These are phyloP conservation scores for Salticus scenicus DNA, from an alignment of 2,888 invertebrate species.

Conservation along the genomic window DNA sequence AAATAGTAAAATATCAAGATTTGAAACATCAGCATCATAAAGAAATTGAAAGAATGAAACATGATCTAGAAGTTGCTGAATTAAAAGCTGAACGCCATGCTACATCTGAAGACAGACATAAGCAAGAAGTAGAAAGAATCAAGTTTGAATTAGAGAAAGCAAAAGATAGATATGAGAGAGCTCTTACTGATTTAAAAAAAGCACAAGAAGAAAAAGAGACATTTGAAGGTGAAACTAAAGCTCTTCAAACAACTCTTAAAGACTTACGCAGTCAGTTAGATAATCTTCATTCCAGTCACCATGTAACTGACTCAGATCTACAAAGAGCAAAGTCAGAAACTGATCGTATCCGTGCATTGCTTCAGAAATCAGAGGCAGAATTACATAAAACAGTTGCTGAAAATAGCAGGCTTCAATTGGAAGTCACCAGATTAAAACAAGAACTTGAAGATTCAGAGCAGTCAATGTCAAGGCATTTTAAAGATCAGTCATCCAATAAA, in stretches of 20 bases:
- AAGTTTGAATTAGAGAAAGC: constrained; percentile 83
- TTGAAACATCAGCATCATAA: constrained; percentile 67
- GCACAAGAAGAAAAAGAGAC: constrained; percentile 74
- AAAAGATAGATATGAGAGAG: constrained; percentile 73
- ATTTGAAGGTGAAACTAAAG: constrained; percentile 83
- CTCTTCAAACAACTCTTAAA: constrained; percentile 87
- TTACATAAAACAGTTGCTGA: constrained; percentile 72
- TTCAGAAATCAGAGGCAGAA: constrained; percentile 72
- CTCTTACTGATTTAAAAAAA: constrained; percentile 71
- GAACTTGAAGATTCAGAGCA: constrained; percentile 71
- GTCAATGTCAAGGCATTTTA: constrained; percentile 48
- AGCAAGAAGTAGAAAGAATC: constrained; percentile 67
- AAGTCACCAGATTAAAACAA: constrained; percentile 72
- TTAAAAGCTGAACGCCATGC: constrained; percentile 59
- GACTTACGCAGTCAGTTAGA: constrained; percentile 78
- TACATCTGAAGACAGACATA: constrained; percentile 63
- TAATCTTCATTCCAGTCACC: constrained; percentile 57
- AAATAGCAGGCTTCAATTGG: constrained; percentile 72
- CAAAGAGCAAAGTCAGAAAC: constrained; percentile 69
- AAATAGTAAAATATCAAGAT: constrained; percentile 56
- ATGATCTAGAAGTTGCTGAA: constrained; percentile 62
- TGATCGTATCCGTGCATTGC: constrained; percentile 70
- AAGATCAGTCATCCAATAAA: constrained; percentile 59
- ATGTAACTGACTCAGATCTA: constrained; percentile 54
- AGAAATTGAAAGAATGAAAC: constrained; percentile 67